Conservation (phyloP, 2,797 vertebrate genomes). For the Spinus olivaceus region DNA sequence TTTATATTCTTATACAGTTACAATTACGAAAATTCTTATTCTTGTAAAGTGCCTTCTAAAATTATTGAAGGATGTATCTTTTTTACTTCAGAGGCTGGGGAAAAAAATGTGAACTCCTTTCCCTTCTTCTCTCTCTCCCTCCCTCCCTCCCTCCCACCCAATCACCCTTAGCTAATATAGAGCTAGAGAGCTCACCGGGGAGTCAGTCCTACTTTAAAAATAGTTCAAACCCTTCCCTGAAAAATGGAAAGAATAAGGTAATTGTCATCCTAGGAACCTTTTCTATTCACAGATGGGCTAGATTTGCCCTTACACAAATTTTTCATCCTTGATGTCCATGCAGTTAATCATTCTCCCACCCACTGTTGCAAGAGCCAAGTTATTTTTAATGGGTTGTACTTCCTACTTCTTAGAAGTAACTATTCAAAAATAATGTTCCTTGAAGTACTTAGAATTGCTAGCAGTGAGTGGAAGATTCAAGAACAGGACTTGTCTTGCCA, state of each 20-base stretch:
- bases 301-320: neutral
- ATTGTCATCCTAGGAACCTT: neutral
- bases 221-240: neutral
- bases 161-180: neutral
- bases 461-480: neutral
- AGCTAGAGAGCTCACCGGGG: neutral
- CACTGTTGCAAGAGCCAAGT: neutral
- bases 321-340: neutral
- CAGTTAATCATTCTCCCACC: neutral
- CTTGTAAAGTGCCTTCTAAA: neutral
- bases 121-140: neutral
- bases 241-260: neutral
- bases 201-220: neutral
- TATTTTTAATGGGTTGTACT: neutral
- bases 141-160: neutral
- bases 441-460: neutral
- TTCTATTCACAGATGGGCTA: neutral
- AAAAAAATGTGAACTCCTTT: neutral
- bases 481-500: neutral
- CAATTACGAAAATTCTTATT: neutral
- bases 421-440: neutral
- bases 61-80: neutral
- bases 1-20: neutral
- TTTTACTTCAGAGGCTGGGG: neutral
- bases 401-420: neutral